These are phyloP conservation scores for Macrophya alboannulata DNA, from an alignment of 2,888 invertebrate species.

Conservation along the genomic window DNA sequence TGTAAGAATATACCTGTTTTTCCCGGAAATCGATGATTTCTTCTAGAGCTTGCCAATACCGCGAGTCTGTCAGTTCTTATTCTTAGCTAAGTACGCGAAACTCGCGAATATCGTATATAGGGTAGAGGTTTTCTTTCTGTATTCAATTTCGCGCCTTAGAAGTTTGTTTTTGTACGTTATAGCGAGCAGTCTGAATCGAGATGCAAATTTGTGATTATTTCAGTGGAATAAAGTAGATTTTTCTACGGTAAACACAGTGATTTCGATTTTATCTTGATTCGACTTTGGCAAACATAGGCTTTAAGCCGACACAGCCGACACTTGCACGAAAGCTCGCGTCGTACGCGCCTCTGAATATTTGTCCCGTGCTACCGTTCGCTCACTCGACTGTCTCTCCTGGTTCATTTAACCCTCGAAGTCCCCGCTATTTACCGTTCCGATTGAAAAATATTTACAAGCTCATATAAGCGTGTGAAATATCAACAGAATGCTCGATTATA, in stretches of 20 bases:
- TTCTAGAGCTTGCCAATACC: background rate
- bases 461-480: constrained; percentile 34
- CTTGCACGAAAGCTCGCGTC: constrained; percentile 53
- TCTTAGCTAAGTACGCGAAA: background rate
- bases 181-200: background rate
- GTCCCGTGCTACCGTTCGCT: constrained; percentile 69
- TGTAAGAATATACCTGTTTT: constrained; percentile 47
- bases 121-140: background rate
- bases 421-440: constrained; percentile 72
- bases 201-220: constrained; percentile 37
- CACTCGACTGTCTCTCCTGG: constrained; percentile 62
- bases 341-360: constrained; percentile 71
- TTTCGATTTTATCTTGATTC: constrained; percentile 78
- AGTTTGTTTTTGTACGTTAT: constrained; percentile 24
- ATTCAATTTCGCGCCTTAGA: background rate
- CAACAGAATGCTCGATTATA: constrained; percentile 28
- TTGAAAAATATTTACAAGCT: constrained; percentile 71
- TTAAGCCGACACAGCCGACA: constrained; percentile 37
- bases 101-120: background rate
- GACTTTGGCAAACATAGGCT: constrained; percentile 75
- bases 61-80: background rate
- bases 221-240: constrained; percentile 64
- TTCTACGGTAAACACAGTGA: constrained; percentile 72
- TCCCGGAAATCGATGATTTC: constrained; percentile 42
- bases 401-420: constrained; percentile 74